Conservation (phyloP, 2,113 vertebrate species). For the Phalacrocorax pelagicus region DNA sequence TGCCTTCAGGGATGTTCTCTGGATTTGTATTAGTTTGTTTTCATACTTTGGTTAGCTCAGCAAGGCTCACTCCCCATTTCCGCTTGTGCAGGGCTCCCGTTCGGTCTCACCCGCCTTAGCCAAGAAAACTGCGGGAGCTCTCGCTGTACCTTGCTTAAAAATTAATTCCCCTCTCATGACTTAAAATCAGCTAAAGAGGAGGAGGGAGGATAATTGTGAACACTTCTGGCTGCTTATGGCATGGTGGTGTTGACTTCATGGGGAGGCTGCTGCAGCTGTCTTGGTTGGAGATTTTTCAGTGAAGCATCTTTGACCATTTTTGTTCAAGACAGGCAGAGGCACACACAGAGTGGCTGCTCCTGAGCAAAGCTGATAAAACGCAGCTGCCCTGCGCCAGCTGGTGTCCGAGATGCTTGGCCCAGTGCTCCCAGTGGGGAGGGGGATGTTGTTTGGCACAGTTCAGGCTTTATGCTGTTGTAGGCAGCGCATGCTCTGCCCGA, state of each 20-base stretch:
- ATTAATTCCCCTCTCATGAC: neutral
- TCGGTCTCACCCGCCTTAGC: neutral
- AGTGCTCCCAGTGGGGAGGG: rapidly evolving
- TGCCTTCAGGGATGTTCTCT: neutral
- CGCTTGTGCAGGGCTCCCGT: rapidly evolving
- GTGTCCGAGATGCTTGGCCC: neutral
- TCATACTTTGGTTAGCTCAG: neutral
- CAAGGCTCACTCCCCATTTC: rapidly evolving
- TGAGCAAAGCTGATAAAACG: neutral
- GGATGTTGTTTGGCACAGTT: neutral
- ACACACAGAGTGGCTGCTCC: neutral
- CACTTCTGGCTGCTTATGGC: neutral
- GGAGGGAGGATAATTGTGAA: neutral
- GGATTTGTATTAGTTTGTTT: neutral
- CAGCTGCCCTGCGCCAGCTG: conserved; percentile 18
- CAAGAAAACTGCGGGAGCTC: neutral
- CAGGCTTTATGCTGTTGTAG: neutral
- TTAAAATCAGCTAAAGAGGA: neutral
- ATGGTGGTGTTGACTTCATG: rapidly evolving
- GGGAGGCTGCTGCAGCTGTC: neutral
- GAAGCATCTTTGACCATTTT: neutral
- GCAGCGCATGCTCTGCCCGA: neutral
- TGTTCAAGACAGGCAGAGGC: neutral
- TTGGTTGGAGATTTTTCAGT: neutral
- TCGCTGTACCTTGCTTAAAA: neutral